Evolutionary conservation across 2,113 vertebrate genomes (phyloP).

Genomic region (Psammodynastes pulverulentus): DNA sequence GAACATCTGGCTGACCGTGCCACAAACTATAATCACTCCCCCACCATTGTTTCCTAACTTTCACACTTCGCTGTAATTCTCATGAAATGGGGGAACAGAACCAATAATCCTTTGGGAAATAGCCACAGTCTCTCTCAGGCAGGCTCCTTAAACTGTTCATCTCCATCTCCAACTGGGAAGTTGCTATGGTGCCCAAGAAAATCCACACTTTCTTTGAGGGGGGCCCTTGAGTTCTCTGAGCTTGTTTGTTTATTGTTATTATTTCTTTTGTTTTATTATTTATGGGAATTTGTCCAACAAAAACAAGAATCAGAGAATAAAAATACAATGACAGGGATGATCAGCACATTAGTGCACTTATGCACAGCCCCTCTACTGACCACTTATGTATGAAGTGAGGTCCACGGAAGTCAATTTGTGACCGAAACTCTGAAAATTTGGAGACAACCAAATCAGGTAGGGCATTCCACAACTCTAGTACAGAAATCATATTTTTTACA

Average conservation of each 20-base stretch:
- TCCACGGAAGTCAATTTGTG: too few species aligned
- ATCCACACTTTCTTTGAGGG: conserved; percentile 48
- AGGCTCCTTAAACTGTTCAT: background rate
- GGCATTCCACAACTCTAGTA: too few species aligned
- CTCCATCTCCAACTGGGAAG: background rate
- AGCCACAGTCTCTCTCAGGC: background rate
- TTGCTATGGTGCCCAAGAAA: conserved; percentile 33
- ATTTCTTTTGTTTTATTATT: too few species aligned
- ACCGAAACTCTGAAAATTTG: too few species aligned
- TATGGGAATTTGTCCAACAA: too few species aligned
- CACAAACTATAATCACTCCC: background rate
- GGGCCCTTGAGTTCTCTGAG: background rate
- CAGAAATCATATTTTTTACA: too few species aligned
- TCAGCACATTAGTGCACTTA: too few species aligned
- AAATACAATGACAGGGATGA: too few species aligned
- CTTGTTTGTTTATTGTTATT: background rate
- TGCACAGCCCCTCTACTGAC: too few species aligned
- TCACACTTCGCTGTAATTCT: background rate
- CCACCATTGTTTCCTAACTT: background rate
- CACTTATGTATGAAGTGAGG: too few species aligned
- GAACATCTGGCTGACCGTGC: background rate
- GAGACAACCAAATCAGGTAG: too few species aligned
- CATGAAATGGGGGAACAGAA: background rate
- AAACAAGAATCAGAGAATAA: too few species aligned
- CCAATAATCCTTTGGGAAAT: background rate